These are phyloP conservation scores for Aradus depressus DNA, from an alignment of 2,888 invertebrate species.

Conservation along the genomic window DNA sequence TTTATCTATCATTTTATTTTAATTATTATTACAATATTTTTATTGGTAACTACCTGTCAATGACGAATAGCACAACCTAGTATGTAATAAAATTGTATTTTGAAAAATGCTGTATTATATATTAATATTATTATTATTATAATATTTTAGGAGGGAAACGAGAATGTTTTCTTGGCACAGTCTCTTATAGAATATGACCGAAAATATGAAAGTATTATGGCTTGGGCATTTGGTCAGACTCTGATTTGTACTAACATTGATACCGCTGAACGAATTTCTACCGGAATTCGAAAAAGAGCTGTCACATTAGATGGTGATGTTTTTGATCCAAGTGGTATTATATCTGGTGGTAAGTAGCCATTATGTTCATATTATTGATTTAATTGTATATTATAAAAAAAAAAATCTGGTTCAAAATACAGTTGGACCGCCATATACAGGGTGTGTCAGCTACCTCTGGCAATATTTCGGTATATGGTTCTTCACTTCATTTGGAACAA, in stretches of 20 bases:
- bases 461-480: no score
- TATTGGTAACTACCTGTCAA: no score
- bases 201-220: slow-evolving; percentile 62
- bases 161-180: slow-evolving; percentile 71
- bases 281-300: slow-evolving; percentile 51
- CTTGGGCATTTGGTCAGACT: slow-evolving; percentile 74
- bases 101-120: neutral
- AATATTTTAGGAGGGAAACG: slow-evolving; percentile 52
- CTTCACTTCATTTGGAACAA: no score
- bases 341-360: slow-evolving; percentile 66
- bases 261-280: slow-evolving; percentile 65
- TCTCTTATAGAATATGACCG: slow-evolving; percentile 60
- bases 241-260: slow-evolving; percentile 76
- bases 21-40: neutral
- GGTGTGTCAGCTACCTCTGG: no score
- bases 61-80: no score
- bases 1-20: no score
- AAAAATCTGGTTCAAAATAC: no score
- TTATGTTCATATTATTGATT: neutral
- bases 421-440: no score
- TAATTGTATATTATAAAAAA: no score
- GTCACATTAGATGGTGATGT: slow-evolving; percentile 90
- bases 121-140: neutral
- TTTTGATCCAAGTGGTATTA: slow-evolving; percentile 78
- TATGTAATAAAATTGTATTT: neutral